Evolutionary conservation across 2,113 vertebrate genomes (phyloP).

Genomic region (Sarotherodon lohbergeri): DNA sequence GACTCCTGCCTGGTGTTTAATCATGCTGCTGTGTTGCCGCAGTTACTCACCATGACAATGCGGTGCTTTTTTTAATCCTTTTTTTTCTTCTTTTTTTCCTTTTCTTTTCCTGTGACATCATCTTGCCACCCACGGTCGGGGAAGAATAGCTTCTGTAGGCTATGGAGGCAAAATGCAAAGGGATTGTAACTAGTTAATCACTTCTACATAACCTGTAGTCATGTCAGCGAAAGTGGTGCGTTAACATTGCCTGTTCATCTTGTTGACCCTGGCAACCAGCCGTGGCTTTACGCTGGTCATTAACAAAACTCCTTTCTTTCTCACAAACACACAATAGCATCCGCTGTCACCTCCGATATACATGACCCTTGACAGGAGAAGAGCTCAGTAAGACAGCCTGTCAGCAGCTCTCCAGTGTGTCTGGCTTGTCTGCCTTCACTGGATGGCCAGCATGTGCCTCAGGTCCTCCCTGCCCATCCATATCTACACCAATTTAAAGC

Average conservation of each 20-base stretch:
- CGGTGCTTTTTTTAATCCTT: neutral
- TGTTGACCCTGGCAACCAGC: slow-evolving; percentile 33
- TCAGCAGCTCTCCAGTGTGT: slow-evolving; percentile 43
- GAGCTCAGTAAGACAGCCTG: slow-evolving; percentile 40
- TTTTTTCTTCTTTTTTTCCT: accelerated
- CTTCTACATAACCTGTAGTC: slow-evolving; percentile 6
- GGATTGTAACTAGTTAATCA: slow-evolving; percentile 30
- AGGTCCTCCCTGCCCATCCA: slow-evolving; percentile 47
- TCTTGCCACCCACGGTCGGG: slow-evolving; percentile 4
- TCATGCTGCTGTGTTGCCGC: slow-evolving; percentile 17
- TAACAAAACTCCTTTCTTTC: slow-evolving; percentile 32
- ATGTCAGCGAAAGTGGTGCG: slow-evolving; percentile 21
- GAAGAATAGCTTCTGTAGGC: neutral
- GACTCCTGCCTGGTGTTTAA: slow-evolving; percentile 31
- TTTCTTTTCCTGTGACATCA: slow-evolving; percentile 13
- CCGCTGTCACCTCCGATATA: slow-evolving; percentile 47
- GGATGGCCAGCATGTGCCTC: slow-evolving; percentile 60
- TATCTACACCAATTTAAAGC: slow-evolving; percentile 51
- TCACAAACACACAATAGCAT: neutral
- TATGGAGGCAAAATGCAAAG: neutral
- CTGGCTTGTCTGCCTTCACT: slow-evolving; percentile 22
- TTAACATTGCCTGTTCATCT: slow-evolving; percentile 14
- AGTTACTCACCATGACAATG: slow-evolving; percentile 43
- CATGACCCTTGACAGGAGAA: slow-evolving; percentile 42
- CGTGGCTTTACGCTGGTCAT: slow-evolving; percentile 26